phyloP scores from a whole-genome alignment of 1,140 invertebrate genomes.

The Calephelis virginiensis region DNA sequence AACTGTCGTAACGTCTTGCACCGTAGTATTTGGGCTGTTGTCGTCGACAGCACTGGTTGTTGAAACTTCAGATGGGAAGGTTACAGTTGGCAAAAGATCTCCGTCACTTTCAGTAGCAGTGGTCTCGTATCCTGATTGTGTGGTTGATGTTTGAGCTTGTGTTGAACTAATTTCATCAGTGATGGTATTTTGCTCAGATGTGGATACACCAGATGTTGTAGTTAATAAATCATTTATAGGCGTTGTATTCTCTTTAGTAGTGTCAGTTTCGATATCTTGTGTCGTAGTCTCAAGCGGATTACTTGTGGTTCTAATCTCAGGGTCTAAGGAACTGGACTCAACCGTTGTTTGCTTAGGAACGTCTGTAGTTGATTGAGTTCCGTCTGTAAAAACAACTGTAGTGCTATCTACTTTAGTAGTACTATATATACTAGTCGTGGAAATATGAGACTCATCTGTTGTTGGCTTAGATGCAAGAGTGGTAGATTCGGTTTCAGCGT shows the following conservation, averaged over 20 bases:
- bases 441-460: too few relatives aligned
- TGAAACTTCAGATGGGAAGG: not conserved
- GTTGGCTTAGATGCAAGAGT: too few relatives aligned
- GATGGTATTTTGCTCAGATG: not conserved
- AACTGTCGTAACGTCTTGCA: slow-evolving; percentile 12
- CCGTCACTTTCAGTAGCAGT: too few relatives aligned
- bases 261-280: not conserved
- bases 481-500: too few relatives aligned
- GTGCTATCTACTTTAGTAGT: too few relatives aligned
- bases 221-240: not conserved
- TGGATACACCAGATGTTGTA: not conserved
- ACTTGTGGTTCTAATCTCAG: too few relatives aligned
- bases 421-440: too few relatives aligned
- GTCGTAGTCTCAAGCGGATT: not conserved
- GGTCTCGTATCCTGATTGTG: not conserved
- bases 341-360: too few relatives aligned
- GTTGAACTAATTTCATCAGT: not conserved
- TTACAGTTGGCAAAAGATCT: not conserved
- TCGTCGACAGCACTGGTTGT: not conserved
- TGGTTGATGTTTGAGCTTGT: not conserved
- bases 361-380: too few relatives aligned
- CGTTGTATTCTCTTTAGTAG: not conserved
- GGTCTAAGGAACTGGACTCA: too few relatives aligned
- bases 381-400: too few relatives aligned
- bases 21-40: slow-evolving; percentile 3